Base-by-base conservation (phyloP, 2,113 vertebrate species). In the Bufo bufo region DNA sequence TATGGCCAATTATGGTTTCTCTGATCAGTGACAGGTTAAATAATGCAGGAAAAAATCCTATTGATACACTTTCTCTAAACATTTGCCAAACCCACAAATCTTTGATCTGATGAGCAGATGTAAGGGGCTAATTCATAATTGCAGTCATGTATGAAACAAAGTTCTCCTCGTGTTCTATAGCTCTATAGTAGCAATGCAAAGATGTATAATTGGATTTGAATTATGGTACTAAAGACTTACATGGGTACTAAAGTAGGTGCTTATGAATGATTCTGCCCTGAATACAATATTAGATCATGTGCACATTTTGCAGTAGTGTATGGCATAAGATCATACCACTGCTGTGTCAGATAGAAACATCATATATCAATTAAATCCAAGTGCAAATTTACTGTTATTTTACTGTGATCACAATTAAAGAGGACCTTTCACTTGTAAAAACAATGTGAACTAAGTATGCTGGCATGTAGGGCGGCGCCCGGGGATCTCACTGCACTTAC, bases 1-100 rank as follows among this genome's bases (percentile, higher is more conserved):
- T 47, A 74, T 56, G 77, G 77, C 50, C 50, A 6, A 23, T 56
- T 23, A 79, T 52, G 13, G 10, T 47, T 23, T 52, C 77, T 13
- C 9, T 56, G 49, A 54, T 56, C 19, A 56, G 77, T 79, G 54
- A 56, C 77, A 79, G 77, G 54, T 74, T 47, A 74, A 47, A 74
- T 47, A 43, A 74, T 74, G 71, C 43, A 74, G 71, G 43, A 3
- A 74, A 74, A 47, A 74, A 74, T 17, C 43, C 71, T 23, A 74
- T 74, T 74, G 71, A 74, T 74, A 74, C 71, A 74, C 47, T 74
- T 74, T 74, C 71, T 74, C 71, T 74, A 74, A 74, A 74, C 71
- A 74, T 16, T 74, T 74, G 71, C 71, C 71, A 74, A 74, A 74
- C 33, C 71, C 71, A 74, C 43, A 74, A 74, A 74, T 74, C 71